phyloP scores from a whole-genome alignment of 2,797 vertebrate species.

The Argya squamiceps region DNA sequence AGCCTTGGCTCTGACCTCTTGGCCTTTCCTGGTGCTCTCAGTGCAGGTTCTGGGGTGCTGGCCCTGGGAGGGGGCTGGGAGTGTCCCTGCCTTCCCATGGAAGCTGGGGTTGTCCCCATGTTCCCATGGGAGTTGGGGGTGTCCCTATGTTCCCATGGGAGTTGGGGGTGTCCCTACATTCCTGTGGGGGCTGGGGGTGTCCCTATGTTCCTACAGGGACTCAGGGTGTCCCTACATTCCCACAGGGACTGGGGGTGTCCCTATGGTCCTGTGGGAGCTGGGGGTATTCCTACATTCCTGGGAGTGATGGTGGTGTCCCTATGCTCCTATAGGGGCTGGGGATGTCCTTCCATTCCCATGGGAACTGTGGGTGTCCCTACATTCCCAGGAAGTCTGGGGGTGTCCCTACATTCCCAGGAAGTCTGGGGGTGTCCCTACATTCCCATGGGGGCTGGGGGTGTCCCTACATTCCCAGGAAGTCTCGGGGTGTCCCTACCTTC shows the following conservation, averaged over 20 bases:
- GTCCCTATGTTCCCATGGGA: not conserved
- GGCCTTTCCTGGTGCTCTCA: rapidly evolving
- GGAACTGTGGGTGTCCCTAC: too few relatives aligned
- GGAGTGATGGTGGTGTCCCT: too few relatives aligned
- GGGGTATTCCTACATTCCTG: too few relatives aligned
- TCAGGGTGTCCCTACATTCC: slow-evolving; percentile 84
- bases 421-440: too few relatives aligned
- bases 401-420: slow-evolving; percentile 81
- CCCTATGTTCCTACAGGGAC: too few relatives aligned
- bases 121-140: slow-evolving; percentile 78
- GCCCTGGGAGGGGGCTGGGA: rapidly evolving
- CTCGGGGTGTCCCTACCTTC: slow-evolving; percentile 82
- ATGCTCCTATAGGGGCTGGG: too few relatives aligned
- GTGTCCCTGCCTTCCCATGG: slow-evolving; percentile 81
- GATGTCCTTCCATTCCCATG: too few relatives aligned
- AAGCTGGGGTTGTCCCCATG: slow-evolving; percentile 34
- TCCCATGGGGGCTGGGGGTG: too few relatives aligned
- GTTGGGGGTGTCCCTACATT: too few relatives aligned
- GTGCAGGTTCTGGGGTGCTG: rapidly evolving
- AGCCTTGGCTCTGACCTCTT: rapidly evolving
- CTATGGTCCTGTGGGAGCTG: too few relatives aligned
- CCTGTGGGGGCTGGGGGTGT: not conserved
- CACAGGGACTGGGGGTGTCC: too few relatives aligned
- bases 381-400: not conserved
- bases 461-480: too few relatives aligned